Percentiles rank a stretch among this genome's conserved stretches.
These are phyloP conservation scores for Cerastis leucographa DNA, from an alignment of 2,888 invertebrate species.

Conservation along the genomic window DNA sequence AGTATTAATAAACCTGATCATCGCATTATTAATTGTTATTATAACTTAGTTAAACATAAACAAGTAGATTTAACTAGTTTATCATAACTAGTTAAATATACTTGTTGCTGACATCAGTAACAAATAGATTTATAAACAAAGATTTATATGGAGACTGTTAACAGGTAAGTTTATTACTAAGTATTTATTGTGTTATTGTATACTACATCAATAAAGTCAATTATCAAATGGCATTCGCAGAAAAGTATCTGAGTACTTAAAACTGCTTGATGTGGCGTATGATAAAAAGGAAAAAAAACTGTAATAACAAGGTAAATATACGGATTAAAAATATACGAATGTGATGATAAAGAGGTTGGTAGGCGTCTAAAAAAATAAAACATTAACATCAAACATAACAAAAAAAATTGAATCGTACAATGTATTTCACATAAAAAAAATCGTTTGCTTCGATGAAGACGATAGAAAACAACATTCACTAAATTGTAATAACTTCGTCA, in stretches of 20 bases:
- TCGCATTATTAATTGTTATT: constrained; percentile 14
- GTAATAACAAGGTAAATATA: neutral
- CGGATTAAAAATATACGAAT: neutral
- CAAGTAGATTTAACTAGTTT: constrained; percentile 45
- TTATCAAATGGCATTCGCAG: too few species aligned
- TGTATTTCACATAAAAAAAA: neutral
- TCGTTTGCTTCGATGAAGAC: neutral
- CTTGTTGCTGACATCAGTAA: constrained; percentile 5
- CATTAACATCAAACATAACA: too few species aligned
- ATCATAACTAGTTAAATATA: too few species aligned
- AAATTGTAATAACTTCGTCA: constrained; percentile 15
- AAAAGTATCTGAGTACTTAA: neutral
- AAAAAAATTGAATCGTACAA: too few species aligned
- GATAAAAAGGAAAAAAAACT: neutral
- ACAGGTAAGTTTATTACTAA: neutral
- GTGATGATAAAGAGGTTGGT: neutral
- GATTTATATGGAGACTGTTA: neutral
- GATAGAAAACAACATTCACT: neutral
- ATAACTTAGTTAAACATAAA: constrained; percentile 35
- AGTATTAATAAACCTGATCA: neutral
- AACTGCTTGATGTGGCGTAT: neutral
- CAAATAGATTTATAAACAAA: neutral
- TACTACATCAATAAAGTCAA: constrained; percentile 5
- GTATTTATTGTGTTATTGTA: too few species aligned
- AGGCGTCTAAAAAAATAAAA: neutral